Evolutionary conservation across 2,888 invertebrate genomes (phyloP), one percentile per base, ranked within the genome.

Genomic region (Ochropleura plecta): DNA sequence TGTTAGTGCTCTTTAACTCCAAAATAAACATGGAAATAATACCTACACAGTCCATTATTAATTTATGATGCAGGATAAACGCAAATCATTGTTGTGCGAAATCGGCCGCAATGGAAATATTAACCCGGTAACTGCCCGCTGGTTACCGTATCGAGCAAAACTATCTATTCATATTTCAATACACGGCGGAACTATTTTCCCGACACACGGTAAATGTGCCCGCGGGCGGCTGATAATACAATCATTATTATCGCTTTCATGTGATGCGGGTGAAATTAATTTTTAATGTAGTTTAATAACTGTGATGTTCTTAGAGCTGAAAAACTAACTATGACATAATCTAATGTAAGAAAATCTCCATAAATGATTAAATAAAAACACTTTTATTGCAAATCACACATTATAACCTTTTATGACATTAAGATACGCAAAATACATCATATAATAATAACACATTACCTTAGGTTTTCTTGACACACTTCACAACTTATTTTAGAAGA

Each of bases 81-180:
- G 5, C 16, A 60, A 60, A 73, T 70, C 63, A 83, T 67, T 57
- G 40, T 30, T 64, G 42, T 42, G 44, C 53, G 51, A 69, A 73
- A 81, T 76, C 5, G 60, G 60, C 46, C 79, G 44, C 72, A 60
- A 44, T 53, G 70, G 74, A 62, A 71, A 76, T 71, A 62, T 76
- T 62, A 78, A 46, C 57, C n/a, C 20, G 12, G 20, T 64, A 74
- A 73, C 57, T 51, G 7, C 57, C 60, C 40, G 60, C 18, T 55
- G 55, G 63, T 42, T 60, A 51, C 49, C 18, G 51, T 72, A 74
- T 76, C 59, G 65, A 74, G 55, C 64, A 9, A 59, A 40, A 51
- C 10, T 68, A 62, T 42, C 12, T 70, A 63, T 53, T 77, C 14
- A 59, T 70, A 68, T 83, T 66, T 12, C 20, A 64, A 53, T 51